Evolutionary conservation across 2,797 vertebrate genomes (phyloP).

Genomic region (Scolopax rusticola): DNA sequence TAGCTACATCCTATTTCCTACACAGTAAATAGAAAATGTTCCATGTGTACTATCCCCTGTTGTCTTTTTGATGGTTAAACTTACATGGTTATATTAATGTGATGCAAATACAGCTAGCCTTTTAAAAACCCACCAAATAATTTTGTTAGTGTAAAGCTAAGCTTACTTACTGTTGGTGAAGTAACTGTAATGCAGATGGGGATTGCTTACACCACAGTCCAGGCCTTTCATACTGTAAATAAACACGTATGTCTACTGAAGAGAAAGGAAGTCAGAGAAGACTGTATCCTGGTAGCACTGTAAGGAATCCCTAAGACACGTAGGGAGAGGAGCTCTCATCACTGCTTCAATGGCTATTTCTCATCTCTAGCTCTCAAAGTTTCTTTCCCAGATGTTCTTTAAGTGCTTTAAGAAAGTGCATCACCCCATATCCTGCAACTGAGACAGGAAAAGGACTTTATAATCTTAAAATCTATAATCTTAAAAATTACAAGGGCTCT

Average conservation of each 20-base stretch:
- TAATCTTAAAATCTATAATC: background rate
- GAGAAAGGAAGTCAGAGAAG: background rate
- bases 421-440: background rate
- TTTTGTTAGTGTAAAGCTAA: background rate
- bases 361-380: background rate
- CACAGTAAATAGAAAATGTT: background rate
- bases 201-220: background rate
- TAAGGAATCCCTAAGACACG: background rate
- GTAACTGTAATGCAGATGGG: background rate
- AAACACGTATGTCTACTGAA: background rate
- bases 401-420: background rate
- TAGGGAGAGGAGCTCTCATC: background rate
- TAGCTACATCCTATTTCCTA: background rate
- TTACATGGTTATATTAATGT: background rate
- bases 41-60: background rate
- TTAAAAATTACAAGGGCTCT: background rate
- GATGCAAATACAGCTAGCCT: background rate
- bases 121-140: background rate
- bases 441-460: background rate
- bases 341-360: background rate
- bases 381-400: background rate
- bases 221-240: background rate
- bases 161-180: background rate
- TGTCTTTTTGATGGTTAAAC: background rate
- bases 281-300: rapidly evolving